phyloP scores from a whole-genome alignment of 2,113 vertebrate species.

The Salvelinus namaycush region DNA sequence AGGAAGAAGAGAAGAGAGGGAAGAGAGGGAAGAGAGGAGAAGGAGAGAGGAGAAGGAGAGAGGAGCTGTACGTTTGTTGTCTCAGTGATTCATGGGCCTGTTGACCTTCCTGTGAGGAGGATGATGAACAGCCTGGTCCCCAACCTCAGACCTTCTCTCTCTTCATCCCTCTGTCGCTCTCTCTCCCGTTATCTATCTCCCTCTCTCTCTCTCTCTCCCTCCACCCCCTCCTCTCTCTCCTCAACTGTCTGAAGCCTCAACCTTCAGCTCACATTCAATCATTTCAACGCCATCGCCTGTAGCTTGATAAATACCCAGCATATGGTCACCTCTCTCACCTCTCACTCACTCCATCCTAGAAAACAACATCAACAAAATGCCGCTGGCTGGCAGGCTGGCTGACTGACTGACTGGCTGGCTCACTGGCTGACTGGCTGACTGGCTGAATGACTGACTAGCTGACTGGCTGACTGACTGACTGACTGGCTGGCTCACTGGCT shows the following conservation, averaged over 20 bases:
- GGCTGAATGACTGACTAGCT: too few relatives aligned
- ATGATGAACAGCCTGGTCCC: conserved; percentile 69
- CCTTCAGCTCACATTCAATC: conserved; percentile 75
- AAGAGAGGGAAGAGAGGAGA: conserved; percentile 59
- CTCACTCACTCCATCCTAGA: conserved; percentile 47
- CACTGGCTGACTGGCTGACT: too few relatives aligned
- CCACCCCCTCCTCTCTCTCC: conserved; percentile 16
- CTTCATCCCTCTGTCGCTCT: conserved; percentile 38
- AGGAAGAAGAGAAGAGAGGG: too few relatives aligned
- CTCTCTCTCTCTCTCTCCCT: too few relatives aligned
- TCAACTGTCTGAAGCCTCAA: conserved; percentile 66
- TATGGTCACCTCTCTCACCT: conserved; percentile 68
- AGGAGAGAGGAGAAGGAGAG: conserved; percentile 18
- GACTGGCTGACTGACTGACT: too few relatives aligned
- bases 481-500: too few relatives aligned
- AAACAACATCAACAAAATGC: conserved; percentile 65
- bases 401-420: too few relatives aligned
- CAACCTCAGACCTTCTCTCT: conserved; percentile 47
- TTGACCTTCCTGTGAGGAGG: conserved; percentile 72
- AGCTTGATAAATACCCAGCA: conserved; percentile 67
- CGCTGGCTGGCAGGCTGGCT: conserved; percentile 1
- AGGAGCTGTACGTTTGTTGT: conserved; percentile 59
- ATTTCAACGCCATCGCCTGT: conserved; percentile 52
- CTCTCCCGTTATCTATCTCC: too few relatives aligned
- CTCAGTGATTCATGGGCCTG: conserved; percentile 68